Evolutionary conservation across 2,888 invertebrate genomes (phyloP), one percentile per base, ranked within the genome.

Genomic region (Rhogogaster chlorosoma): DNA sequence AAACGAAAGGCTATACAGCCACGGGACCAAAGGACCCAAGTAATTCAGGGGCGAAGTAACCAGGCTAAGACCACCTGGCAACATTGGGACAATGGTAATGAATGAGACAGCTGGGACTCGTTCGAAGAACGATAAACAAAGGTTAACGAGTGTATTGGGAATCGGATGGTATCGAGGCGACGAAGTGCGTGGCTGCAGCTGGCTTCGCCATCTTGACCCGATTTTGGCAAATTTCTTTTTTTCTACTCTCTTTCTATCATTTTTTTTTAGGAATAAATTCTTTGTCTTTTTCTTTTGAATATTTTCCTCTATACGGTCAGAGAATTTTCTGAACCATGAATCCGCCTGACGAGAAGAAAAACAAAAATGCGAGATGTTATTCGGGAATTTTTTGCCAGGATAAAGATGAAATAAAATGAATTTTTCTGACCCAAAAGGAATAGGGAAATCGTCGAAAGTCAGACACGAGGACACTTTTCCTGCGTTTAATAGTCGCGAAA

Each of bases 61-160:
- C 83, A 49, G 83, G 83, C 70, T 83, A 67, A 83, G 83, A 83
- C 42, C 67, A 83, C 18, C 73, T 61, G 84, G 71, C 10, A 42
- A 75, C 80, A 84, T 77, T 70, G 49, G 84, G 78, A 84, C 84
- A 80, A 84, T 80, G 84, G 80, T 84, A 84, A 84, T 80, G 71
- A 84, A 84, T 82, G 84, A 70, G 78, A 70, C 78, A 70, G 82
- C 53, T 26, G 84, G 84, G 84, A 84, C 80, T 84, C 84, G 84
- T 84, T 84, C 78, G 49, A 53, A n/a, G 70, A 64, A 84, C 84
- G 67, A 84, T 84, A 84, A 84, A 84, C 84, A 84, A 84, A 78
- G 84, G 84, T 84, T 80, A 84, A 84, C 84, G 84, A 84, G 84
- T 70, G 80, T 80, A 82, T 84, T 70, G 84, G 84, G 84, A 80